A percentile compares a stretch with the other conserved stretches of the same genome.
phyloP scores from a whole-genome alignment of 2,113 vertebrate genomes.

The Chitala chitala region DNA sequence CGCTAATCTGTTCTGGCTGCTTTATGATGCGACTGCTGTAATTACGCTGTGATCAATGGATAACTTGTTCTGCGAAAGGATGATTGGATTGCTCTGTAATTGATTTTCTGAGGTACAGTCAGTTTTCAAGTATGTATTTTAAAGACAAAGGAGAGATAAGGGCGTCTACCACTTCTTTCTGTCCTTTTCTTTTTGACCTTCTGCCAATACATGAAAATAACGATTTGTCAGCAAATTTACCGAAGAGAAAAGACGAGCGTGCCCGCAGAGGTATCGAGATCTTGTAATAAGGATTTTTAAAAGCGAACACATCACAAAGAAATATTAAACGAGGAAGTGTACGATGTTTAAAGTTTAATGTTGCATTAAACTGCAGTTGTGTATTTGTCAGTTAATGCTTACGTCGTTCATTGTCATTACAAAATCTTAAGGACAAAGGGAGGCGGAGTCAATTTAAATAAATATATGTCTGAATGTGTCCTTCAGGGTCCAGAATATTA shows the following conservation, averaged over 20 bases:
- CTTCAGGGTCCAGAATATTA: background rate
- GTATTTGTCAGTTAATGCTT: no score
- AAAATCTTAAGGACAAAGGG: background rate
- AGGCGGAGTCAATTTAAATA: background rate
- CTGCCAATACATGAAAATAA: background rate
- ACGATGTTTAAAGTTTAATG: no score
- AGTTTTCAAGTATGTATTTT: slow-evolving; percentile 54
- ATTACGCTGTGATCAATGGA: slow-evolving; percentile 66
- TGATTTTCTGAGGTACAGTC: slow-evolving; percentile 50
- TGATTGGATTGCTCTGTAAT: slow-evolving; percentile 48
- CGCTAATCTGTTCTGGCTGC: slow-evolving; percentile 65
- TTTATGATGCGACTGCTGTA: slow-evolving; percentile 69
- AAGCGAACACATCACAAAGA: background rate
- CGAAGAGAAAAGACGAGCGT: background rate
- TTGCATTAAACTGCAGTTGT: no score
- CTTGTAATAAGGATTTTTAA: background rate
- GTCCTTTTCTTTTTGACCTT: background rate
- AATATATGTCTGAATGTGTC: background rate
- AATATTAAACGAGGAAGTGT: no score
- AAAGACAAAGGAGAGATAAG: background rate
- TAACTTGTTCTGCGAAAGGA: slow-evolving; percentile 56
- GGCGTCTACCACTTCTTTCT: background rate
- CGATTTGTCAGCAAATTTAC: background rate
- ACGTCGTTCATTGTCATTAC: no score
- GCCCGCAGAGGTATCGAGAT: background rate